phyloP scores from a whole-genome alignment of 2,888 invertebrate genomes.

The Oxystoma pomonae region DNA sequence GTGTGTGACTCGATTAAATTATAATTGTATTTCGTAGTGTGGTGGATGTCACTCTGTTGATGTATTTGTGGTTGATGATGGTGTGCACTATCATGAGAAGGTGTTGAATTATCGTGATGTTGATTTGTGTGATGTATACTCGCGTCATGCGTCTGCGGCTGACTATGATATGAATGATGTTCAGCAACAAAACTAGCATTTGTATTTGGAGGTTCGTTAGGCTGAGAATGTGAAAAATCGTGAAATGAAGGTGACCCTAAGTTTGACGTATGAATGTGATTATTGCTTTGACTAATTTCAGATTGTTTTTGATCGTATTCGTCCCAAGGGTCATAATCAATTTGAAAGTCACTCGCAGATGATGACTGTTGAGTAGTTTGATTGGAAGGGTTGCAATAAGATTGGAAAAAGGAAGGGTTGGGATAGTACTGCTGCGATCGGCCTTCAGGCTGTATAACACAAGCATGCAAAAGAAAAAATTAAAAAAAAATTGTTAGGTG shows the following conservation, averaged over 20 bases:
- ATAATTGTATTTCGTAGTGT: not conserved
- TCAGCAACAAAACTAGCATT: conserved; percentile 34
- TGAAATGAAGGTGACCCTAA: not conserved
- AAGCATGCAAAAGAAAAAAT: conserved; percentile 46
- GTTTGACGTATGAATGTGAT: conserved; percentile 9
- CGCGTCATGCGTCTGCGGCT: conserved; percentile 25
- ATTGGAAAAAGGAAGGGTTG: conserved; percentile 17
- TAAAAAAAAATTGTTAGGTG: conserved; percentile 29
- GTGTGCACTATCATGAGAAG: not conserved
- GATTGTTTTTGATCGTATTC: conserved; percentile 49
- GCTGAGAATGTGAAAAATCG: conserved; percentile 23
- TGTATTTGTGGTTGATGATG: not conserved
- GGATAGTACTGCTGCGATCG: conserved; percentile 21
- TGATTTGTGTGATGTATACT: not conserved
- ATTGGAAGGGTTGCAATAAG: conserved; percentile 17
- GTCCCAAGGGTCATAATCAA: conserved; percentile 72
- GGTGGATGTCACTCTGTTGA: not conserved
- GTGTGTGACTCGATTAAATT: not conserved
- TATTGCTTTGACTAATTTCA: conserved; percentile 6
- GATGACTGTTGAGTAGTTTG: conserved; percentile 11
- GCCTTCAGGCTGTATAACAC: conserved; percentile 33
- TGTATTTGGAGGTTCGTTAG: conserved; percentile 44
- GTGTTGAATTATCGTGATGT: not conserved
- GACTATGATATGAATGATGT: conserved; percentile 28
- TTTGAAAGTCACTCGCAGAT: conserved; percentile 37